These are phyloP conservation scores for Trematomus bernacchii DNA, from an alignment of 2,797 vertebrate species.

Conservation along the genomic window DNA sequence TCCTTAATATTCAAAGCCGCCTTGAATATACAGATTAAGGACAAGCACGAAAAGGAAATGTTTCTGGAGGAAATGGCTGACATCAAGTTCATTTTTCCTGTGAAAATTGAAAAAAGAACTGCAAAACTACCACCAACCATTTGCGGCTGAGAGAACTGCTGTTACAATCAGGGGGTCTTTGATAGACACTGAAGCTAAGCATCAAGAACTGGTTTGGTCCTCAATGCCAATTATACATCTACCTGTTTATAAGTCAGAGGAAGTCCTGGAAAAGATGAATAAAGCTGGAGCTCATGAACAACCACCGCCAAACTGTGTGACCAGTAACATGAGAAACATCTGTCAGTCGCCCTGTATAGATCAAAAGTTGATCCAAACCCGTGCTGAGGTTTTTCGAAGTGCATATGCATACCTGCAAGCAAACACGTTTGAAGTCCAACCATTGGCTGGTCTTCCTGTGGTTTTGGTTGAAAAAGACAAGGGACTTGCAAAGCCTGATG, in stretches of 20 bases:
- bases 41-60: not conserved
- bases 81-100: constrained; percentile 82
- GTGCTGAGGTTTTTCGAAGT: constrained; percentile 68
- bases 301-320: constrained; percentile 68
- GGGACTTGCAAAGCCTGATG: constrained; percentile 62
- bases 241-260: fast-evolving
- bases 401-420: constrained; percentile 72
- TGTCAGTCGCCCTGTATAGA: constrained; percentile 67
- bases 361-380: constrained; percentile 48
- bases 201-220: constrained; percentile 82
- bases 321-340: constrained; percentile 80
- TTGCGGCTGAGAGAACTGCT: constrained; percentile 45
- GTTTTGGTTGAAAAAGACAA: constrained; percentile 81
- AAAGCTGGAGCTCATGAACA: constrained; percentile 68
- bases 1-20: constrained; percentile 48
- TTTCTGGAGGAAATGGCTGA: constrained; percentile 68
- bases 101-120: constrained; percentile 63
- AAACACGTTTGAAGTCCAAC: constrained; percentile 29
- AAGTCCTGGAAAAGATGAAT: constrained; percentile 23
- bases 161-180: constrained; percentile 81
- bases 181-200: constrained; percentile 15
- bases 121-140: constrained; percentile 70
- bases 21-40: fast-evolving
- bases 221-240: constrained; percentile 79
- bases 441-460: constrained; percentile 71